Percentiles rank a stretch among this genome's conserved stretches.
These are phyloP conservation scores for Sycophila texana DNA, from an alignment of 2,888 invertebrate species.

Conservation along the genomic window DNA sequence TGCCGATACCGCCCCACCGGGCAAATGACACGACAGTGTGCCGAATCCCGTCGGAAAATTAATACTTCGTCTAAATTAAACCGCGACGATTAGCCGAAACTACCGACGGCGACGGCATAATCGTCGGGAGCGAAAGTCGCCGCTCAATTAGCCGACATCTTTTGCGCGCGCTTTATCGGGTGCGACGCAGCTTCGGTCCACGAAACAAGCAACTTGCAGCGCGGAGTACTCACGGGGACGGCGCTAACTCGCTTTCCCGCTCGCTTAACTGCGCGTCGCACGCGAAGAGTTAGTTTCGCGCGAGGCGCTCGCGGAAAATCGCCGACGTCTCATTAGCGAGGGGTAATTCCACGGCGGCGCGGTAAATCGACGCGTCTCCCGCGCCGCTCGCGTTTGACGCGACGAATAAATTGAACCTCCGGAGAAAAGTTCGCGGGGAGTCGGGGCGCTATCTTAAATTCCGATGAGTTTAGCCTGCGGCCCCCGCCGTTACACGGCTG, in stretches of 20 bases:
- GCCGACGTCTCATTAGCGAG: constrained; percentile 19
- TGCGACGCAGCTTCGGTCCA: not conserved
- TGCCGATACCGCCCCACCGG: too few species aligned
- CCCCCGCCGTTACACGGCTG: not conserved
- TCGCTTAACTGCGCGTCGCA: constrained; percentile 5
- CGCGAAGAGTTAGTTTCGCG: constrained; percentile 43
- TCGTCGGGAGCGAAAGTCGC: too few species aligned
- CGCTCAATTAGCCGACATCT: not conserved
- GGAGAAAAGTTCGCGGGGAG: not conserved
- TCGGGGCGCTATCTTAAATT: constrained; percentile 15
- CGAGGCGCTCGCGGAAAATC: constrained; percentile 26
- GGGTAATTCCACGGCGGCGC: not conserved
- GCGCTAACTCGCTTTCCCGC: constrained; percentile 38
- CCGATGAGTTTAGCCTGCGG: constrained; percentile 23
- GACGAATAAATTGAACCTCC: not conserved
- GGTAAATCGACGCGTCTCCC: constrained; percentile 8
- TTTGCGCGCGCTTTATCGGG: not conserved
- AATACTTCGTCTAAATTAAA: too few species aligned
- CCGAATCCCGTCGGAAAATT: too few species aligned
- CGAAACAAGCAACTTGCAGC: constrained; percentile 37
- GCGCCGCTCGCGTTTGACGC: not conserved
- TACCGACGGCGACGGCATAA: not conserved
- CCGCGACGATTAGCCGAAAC: constrained; percentile 1
- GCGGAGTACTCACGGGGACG: constrained; percentile 42
- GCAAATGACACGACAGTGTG: too few species aligned